These are phyloP conservation scores for Lepisosteus osseus DNA, from an alignment of 2,113 vertebrate genomes.

Conservation along the genomic window DNA sequence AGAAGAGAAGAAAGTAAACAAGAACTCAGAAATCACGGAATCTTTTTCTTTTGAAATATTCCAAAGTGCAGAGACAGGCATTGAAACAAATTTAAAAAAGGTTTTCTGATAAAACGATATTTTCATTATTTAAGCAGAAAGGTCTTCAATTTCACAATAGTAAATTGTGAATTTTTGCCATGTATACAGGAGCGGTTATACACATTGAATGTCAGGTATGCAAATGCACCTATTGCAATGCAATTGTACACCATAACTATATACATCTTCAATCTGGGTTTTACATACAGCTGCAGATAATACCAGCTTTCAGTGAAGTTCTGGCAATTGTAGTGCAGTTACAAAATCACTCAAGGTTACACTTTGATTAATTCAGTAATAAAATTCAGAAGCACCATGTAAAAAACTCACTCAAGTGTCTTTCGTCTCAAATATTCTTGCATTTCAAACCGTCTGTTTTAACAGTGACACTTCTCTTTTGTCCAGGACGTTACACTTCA, in stretches of 20 bases:
- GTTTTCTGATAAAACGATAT: no score
- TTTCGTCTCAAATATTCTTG: background rate
- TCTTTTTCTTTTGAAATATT: no score
- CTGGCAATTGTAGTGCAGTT: constrained; percentile 20
- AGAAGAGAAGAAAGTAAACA: constrained; percentile 11
- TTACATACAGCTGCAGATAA: constrained; percentile 8
- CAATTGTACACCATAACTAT: constrained; percentile 1
- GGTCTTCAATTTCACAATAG: background rate
- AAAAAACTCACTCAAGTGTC: background rate
- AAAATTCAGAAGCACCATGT: constrained; percentile 7
- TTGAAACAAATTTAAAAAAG: no score
- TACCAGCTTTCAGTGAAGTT: constrained; percentile 1
- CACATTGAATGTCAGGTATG: background rate
- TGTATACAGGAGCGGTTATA: background rate
- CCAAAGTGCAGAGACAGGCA: no score
- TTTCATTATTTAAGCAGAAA: background rate
- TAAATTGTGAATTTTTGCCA: background rate
- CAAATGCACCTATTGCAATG: constrained; percentile 14
- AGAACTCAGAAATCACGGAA: constrained; percentile 21
- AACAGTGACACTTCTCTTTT: background rate
- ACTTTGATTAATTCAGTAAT: constrained; percentile 22
- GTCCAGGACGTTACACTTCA: no score
- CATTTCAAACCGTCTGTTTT: background rate
- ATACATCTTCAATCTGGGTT: background rate
- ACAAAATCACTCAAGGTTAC: constrained; percentile 25